phyloP scores from a whole-genome alignment of 1,140 invertebrate species.

The Drosophila carrolli region DNA sequence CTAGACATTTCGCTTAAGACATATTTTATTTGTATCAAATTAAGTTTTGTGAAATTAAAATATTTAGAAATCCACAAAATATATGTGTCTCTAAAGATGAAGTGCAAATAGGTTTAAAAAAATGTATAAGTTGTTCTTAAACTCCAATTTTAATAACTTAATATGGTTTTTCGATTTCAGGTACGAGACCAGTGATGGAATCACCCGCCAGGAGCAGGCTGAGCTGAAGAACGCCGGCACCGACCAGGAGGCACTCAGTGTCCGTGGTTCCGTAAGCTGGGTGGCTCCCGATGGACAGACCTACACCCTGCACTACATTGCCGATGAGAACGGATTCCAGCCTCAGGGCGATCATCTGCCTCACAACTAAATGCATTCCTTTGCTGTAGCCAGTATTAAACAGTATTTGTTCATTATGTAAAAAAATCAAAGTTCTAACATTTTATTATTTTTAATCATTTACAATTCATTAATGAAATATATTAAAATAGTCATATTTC shows the following conservation, averaged over 20 bases:
- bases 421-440: constrained; percentile 10
- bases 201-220: constrained; percentile 87
- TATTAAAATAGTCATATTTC: background rate
- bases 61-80: background rate
- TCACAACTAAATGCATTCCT: constrained; percentile 26
- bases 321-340: constrained; percentile 91
- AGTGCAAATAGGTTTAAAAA: no score
- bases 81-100: background rate
- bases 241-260: constrained; percentile 86
- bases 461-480: background rate
- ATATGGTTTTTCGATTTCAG: constrained; percentile 61
- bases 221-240: constrained; percentile 86
- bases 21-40: no score
- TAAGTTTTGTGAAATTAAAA: no score
- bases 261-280: constrained; percentile 89
- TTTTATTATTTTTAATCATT: background rate
- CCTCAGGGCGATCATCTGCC: constrained; percentile 87
- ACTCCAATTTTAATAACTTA: background rate
- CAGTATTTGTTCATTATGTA: constrained; percentile 47
- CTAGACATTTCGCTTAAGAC: no score
- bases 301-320: constrained; percentile 88
- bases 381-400: constrained; percentile 9
- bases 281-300: constrained; percentile 88
- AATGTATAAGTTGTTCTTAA: no score
- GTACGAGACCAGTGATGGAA: constrained; percentile 89